Percentiles rank a stretch among this genome's conserved stretches.
Evolutionary conservation across 2,113 vertebrate genomes (phyloP).

Genomic region (Lasiurus cinereus): DNA sequence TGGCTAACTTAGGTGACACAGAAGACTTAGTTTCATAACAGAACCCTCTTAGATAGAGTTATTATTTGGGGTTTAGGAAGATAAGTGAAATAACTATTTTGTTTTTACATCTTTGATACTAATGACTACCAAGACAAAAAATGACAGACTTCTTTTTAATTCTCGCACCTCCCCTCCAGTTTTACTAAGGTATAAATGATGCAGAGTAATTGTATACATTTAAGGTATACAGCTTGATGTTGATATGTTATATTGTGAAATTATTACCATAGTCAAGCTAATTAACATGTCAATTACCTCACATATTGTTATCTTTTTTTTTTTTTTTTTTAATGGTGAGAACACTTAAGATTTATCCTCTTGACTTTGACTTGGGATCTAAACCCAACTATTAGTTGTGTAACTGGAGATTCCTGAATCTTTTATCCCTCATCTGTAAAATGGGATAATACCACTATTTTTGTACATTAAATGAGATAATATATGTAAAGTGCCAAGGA

Average conservation of each 20-base stretch:
- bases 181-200: background rate
- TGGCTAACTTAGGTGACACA: background rate
- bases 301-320: background rate
- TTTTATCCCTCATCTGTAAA: background rate
- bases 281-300: background rate
- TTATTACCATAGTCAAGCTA: background rate
- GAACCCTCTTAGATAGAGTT: background rate
- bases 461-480: background rate
- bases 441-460: background rate
- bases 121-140: background rate
- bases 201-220: background rate
- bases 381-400: background rate
- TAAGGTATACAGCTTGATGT: background rate
- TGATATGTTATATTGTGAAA: background rate
- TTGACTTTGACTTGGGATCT: constrained; percentile 12
- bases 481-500: background rate
- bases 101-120: background rate
- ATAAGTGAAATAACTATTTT: background rate
- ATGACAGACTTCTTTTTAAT: background rate
- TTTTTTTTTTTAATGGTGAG: background rate
- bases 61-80: background rate
- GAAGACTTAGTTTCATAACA: background rate
- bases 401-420: background rate
- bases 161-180: background rate
- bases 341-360: constrained; percentile 5